These are phyloP conservation scores for Lerema accius DNA, from an alignment of 1,140 invertebrate genomes.

Conservation along the genomic window DNA sequence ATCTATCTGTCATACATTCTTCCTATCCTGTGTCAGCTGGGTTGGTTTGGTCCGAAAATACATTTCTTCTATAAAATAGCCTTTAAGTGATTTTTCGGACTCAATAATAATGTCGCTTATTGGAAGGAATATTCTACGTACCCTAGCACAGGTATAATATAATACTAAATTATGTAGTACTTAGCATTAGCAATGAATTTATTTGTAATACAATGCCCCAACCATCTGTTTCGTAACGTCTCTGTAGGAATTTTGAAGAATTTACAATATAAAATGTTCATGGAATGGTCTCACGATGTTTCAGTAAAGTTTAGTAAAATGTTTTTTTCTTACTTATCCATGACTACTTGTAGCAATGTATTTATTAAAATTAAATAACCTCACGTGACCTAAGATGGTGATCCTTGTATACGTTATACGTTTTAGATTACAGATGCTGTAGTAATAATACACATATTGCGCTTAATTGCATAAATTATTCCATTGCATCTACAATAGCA, in stretches of 20 bases:
- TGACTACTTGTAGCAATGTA: background rate
- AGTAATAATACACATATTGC: background rate
- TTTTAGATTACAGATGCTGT: background rate
- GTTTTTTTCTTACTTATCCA: background rate
- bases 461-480: background rate
- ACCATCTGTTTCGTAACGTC: constrained; percentile 70
- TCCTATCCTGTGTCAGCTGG: constrained; percentile 38
- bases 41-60: constrained; percentile 58
- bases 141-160: constrained; percentile 62
- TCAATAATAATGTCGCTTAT: constrained; percentile 61
- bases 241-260: constrained; percentile 8
- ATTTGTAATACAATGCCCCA: no score
- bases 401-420: constrained; percentile 7
- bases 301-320: background rate
- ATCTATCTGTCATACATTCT: background rate
- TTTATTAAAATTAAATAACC: constrained; percentile 33
- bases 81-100: constrained; percentile 46
- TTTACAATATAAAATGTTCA: constrained; percentile 6
- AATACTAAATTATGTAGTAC: constrained; percentile 6
- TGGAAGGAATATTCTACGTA: constrained; percentile 66
- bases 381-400: constrained; percentile 49
- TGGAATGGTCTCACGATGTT: background rate
- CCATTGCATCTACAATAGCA: background rate
- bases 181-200: no score
- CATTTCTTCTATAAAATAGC: constrained; percentile 52